phyloP scores from a whole-genome alignment of 2,888 invertebrate genomes.

The Acrobasis suavella region DNA sequence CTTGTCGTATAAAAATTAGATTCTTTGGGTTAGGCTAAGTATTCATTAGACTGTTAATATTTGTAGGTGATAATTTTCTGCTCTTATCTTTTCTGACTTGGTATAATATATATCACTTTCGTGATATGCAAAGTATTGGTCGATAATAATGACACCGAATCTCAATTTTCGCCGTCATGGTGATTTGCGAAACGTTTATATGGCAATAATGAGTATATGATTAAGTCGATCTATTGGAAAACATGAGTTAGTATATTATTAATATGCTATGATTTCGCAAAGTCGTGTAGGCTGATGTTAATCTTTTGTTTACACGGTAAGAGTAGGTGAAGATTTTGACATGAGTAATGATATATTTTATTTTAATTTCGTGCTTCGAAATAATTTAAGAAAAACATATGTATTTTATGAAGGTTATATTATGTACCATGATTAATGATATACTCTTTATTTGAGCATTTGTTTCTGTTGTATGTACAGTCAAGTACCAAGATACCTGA shows the following conservation, averaged over 20 bases:
- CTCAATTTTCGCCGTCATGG: not conserved
- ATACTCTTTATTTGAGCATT: too few species aligned
- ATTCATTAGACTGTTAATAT: too few species aligned
- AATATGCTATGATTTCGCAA: not conserved
- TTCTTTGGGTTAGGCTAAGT: too few species aligned
- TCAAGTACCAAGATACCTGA: too few species aligned
- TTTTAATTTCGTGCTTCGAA: not conserved
- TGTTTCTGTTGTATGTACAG: too few species aligned
- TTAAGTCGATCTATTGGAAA: not conserved
- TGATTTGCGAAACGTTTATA: constrained; percentile 5
- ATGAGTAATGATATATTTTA: not conserved
- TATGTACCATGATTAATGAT: too few species aligned
- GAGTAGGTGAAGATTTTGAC: not conserved
- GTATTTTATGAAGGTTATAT: too few species aligned
- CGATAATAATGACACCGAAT: not conserved
- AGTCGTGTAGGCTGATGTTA: constrained; percentile 5
- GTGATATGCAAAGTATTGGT: not conserved
- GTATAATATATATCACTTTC: not conserved
- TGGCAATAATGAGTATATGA: not conserved
- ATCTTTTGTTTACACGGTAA: not conserved
- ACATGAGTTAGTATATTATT: constrained; percentile 3
- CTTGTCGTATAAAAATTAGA: too few species aligned
- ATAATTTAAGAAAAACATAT: not conserved
- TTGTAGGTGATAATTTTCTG: too few species aligned
- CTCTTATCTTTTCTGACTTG: too few species aligned